A percentile compares a stretch with the other conserved stretches of the same genome.
Evolutionary conservation across 2,113 vertebrate species (phyloP).

Genomic region (Toxotes chatareus): DNA sequence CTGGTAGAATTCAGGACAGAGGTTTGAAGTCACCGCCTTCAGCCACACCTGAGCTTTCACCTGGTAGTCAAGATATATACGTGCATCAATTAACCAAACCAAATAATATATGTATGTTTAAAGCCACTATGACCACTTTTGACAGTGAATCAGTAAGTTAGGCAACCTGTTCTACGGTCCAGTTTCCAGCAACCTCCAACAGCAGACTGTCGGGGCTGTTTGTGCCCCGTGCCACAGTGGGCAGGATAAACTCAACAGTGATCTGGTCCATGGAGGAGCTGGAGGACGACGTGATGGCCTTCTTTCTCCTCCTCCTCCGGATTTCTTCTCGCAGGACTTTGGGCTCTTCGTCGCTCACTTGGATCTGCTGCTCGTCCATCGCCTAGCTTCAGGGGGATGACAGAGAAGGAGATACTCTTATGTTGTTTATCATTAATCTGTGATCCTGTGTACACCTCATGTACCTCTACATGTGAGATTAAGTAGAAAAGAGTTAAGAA

Average conservation of each 20-base stretch:
- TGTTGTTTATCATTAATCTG: not conserved
- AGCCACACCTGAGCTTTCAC: slow-evolving; percentile 97
- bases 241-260: slow-evolving; percentile 92
- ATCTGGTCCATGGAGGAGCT: slow-evolving; percentile 89
- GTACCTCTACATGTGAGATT: no score
- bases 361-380: slow-evolving; percentile 88
- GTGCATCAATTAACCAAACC: not conserved
- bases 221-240: slow-evolving; percentile 86
- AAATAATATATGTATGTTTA: not conserved
- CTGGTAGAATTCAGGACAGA: slow-evolving; percentile 91
- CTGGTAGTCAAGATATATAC: slow-evolving; percentile 64
- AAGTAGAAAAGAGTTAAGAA: not conserved
- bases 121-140: not conserved
- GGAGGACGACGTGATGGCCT: slow-evolving; percentile 84
- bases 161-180: slow-evolving; percentile 92
- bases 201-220: slow-evolving; percentile 83
- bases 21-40: slow-evolving; percentile 89
- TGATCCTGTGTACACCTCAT: not conserved
- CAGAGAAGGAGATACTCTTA: not conserved
- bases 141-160: no score
- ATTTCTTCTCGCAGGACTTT: slow-evolving; percentile 89
- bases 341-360: slow-evolving; percentile 84
- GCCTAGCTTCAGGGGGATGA: slow-evolving; percentile 53
- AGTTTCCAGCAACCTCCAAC: slow-evolving; percentile 92
- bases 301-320: slow-evolving; percentile 92